Conservation (phyloP, 2,797 vertebrate species). For the Chelon auratus region DNA sequence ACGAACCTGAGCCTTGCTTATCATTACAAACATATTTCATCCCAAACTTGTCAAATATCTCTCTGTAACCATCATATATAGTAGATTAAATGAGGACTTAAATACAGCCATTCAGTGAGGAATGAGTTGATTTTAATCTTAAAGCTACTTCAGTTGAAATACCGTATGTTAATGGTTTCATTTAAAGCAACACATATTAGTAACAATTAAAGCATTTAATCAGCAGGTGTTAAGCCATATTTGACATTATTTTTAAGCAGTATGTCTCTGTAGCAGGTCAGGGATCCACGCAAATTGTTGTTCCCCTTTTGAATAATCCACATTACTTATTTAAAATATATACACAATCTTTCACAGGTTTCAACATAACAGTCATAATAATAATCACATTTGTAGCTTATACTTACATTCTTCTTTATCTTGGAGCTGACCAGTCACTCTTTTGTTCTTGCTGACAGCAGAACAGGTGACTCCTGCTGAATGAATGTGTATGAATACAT, state of each 20-base stretch:
- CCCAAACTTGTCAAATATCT: no score
- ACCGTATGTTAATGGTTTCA: no score
- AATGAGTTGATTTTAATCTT: no score
- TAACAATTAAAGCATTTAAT: background rate
- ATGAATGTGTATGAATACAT: constrained; percentile 36
- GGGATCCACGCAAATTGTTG: background rate
- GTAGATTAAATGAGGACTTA: no score
- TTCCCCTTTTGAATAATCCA: background rate
- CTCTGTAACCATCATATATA: no score
- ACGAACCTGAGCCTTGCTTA: no score
- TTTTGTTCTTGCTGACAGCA: background rate
- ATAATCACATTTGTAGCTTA: background rate
- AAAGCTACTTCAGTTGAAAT: no score
- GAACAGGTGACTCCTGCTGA: constrained; percentile 47
- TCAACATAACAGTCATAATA: background rate
- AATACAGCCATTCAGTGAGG: no score
- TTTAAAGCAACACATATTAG: no score
- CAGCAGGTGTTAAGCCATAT: background rate
- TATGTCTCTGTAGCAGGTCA: background rate
- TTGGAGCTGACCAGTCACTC: background rate
- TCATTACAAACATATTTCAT: no score
- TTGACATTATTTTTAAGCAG: background rate
- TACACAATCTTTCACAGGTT: background rate
- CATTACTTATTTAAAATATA: background rate
- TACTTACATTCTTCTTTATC: constrained; percentile 40